Base-by-base conservation (phyloP, 2,797 vertebrate genomes). In the Onychomys leucogaster region DNA sequence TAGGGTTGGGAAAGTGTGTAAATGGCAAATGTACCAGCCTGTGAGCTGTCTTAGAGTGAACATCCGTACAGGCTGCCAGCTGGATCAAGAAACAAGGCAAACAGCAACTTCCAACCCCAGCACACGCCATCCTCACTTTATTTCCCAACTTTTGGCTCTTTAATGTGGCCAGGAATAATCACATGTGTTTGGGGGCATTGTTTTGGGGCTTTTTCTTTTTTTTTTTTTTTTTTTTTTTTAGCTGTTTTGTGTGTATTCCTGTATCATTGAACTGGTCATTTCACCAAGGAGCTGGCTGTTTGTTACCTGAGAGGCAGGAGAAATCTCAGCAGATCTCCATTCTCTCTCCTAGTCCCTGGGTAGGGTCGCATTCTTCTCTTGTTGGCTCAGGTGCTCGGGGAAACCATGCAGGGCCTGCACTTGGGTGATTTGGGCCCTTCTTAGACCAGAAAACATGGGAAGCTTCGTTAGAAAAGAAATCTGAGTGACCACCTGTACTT, bases 361-460 rank as follows among this genome's bases (percentile, higher is more conserved):
- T 43, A 9, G 0, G 14, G 9, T 32, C 16, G 23, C 57, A 78
- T 91, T 17, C 55, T 19, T 89, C 10, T 77, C 57, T 1, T 57
- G 43, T 61, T 37, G 34, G 32, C 43, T 90, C 75, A 63, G 32
- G 69, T 89, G 59, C 69, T 91, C 17, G 69, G 61, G 67, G 77
- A 92, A 94, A 55, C n/a, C 73, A n/a, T 90, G 67, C 59, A 67
- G 41, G 57, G 96, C 57, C 57, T 55, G 11, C 29, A 61, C 2
- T 29, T n/a, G 55, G n/a, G 69, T 61, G 73, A 75, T 32, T 78
- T 86, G 21, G 61, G 27, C 77, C 92, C 76, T 84, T 93, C 65
- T 96, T 37, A 82, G 73, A 81, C 80, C 61, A 9, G 75, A 96
- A 43, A 69, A 34, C 52, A 77, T n/a, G 80, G 61, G 73, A 94